Evolutionary conservation across 2,113 vertebrate species (phyloP).

Genomic region (Oceanodroma tethys): DNA sequence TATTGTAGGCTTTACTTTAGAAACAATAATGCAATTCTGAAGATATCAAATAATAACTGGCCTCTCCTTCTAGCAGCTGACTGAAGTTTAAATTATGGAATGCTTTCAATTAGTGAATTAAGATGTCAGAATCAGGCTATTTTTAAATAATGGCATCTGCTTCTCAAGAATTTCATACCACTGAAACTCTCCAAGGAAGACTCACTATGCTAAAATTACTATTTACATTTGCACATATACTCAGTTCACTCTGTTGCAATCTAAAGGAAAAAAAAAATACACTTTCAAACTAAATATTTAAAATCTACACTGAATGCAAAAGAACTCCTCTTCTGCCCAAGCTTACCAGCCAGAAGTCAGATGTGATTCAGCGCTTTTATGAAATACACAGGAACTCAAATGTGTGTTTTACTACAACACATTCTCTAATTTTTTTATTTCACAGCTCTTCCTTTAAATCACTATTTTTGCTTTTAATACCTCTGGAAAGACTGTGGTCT

Average conservation of each 20-base stretch:
- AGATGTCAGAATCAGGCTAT: slow-evolving; percentile 1
- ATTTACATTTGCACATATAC: not conserved
- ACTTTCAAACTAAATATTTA: slow-evolving; percentile 39
- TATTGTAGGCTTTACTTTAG: not conserved
- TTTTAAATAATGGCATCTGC: slow-evolving; percentile 31
- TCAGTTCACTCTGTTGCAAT: slow-evolving; percentile 37
- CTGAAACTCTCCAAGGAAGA: not conserved
- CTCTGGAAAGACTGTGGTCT: not conserved
- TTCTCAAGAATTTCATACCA: not conserved
- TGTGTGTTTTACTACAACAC: slow-evolving; percentile 30
- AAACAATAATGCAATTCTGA: not conserved
- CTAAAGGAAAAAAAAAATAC: slow-evolving; percentile 33
- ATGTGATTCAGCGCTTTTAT: not conserved
- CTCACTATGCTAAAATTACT: not conserved
- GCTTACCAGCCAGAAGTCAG: not conserved
- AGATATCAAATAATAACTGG: not conserved
- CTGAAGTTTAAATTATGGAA: not conserved
- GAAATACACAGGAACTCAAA: slow-evolving; percentile 49
- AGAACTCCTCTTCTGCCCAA: not conserved
- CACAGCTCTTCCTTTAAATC: slow-evolving; percentile 15
- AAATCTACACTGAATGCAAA: slow-evolving; percentile 30
- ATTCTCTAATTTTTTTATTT: slow-evolving; percentile 43
- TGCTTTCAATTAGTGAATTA: not conserved
- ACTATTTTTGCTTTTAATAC: not conserved
- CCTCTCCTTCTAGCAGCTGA: slow-evolving; percentile 12